These are phyloP conservation scores for Acanthopagrus latus DNA, from an alignment of 2,797 vertebrate genomes.

Conservation along the genomic window DNA sequence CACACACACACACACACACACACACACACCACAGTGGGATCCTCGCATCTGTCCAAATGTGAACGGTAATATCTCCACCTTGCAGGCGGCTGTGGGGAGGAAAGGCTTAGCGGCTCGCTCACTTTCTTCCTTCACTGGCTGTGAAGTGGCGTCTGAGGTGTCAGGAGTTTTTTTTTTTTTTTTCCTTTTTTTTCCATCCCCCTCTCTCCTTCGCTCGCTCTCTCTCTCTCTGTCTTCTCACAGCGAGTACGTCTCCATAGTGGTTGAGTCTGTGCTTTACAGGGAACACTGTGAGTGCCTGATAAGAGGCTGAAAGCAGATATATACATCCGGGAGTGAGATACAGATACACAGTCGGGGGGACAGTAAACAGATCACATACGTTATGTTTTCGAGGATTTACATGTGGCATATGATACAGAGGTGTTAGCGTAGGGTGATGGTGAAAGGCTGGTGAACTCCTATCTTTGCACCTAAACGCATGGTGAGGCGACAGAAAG, in stretches of 20 bases:
- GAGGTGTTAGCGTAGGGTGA: constrained; percentile 47
- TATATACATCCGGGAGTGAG: constrained; percentile 82
- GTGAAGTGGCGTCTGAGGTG: constrained; percentile 89
- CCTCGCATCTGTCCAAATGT: constrained; percentile 83
- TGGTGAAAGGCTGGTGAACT: constrained; percentile 48
- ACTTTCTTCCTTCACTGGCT: constrained; percentile 84
- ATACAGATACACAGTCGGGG: constrained; percentile 58
- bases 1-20: too few relatives aligned
- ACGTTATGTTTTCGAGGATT: constrained; percentile 74
- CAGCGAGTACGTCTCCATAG: constrained; percentile 76
- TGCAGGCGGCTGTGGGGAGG: constrained; percentile 82
- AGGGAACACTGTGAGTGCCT: constrained; percentile 80
- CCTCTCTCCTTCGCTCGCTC: constrained; percentile 30
- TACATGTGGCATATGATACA: constrained; percentile 67
- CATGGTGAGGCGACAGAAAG: not conserved
- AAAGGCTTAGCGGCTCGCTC: constrained; percentile 80
- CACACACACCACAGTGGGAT: constrained; percentile 65
- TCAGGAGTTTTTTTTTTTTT: constrained; percentile 76
- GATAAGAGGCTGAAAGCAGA: constrained; percentile 87
- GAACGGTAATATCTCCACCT: constrained; percentile 86
- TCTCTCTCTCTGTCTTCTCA: constrained; percentile 49
- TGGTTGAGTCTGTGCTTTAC: constrained; percentile 80
- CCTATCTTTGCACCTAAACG: constrained; percentile 21
- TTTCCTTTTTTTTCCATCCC: constrained; percentile 44
- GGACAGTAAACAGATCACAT: constrained; percentile 80